A percentile compares a stretch with the other conserved stretches of the same genome.
Evolutionary conservation across 2,797 vertebrate species (phyloP).

Genomic region (Notamacropus eugenii): DNA sequence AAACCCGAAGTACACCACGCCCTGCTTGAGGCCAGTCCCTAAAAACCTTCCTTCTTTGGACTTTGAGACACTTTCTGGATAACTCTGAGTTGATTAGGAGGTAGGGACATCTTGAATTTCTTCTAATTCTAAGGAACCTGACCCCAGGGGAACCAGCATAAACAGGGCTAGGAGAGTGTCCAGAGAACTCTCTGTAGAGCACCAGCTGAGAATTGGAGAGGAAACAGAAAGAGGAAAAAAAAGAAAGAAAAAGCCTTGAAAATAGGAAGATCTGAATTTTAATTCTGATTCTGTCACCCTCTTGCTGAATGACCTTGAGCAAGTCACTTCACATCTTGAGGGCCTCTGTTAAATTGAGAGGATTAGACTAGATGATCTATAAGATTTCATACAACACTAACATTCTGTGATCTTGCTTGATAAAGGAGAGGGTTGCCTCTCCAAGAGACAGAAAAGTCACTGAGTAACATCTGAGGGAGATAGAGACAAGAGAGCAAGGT

Average conservation of each 20-base stretch:
- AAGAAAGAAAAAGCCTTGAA: not conserved
- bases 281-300: not conserved
- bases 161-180: not conserved
- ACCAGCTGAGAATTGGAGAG: not conserved
- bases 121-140: not conserved
- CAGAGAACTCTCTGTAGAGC: not conserved
- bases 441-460: not conserved
- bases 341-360: not conserved
- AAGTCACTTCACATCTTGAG: not conserved
- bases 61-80: not conserved
- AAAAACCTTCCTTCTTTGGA: not conserved
- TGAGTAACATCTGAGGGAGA: not conserved
- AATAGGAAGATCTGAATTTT: not conserved
- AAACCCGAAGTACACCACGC: not conserved
- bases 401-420: not conserved
- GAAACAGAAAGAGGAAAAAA: not conserved
- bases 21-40: not conserved
- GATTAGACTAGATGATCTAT: not conserved
- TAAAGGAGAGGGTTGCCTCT: not conserved
- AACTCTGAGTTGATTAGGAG: not conserved
- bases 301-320: not conserved
- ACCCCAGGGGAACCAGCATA: not conserved
- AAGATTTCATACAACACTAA: not conserved
- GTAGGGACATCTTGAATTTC: not conserved
- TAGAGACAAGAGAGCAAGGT: not conserved